Evolutionary conservation across 2,113 vertebrate species (phyloP), one percentile per base, ranked within the genome.

Genomic region (Chelonoidis abingdonii): DNA sequence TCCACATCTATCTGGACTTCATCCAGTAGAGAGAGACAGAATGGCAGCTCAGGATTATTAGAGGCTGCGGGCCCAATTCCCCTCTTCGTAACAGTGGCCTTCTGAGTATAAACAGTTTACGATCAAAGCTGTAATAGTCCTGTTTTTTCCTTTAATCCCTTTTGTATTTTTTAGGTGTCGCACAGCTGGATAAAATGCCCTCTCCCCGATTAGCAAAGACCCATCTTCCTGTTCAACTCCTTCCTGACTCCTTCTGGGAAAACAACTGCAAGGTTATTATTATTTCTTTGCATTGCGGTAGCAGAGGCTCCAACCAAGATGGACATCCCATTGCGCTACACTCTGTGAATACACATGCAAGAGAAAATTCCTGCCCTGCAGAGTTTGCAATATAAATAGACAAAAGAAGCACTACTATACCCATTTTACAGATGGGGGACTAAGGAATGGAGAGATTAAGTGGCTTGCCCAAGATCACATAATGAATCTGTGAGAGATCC

Each of bases 211-310:
- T 99, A 52, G 96, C 99, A 57, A 99, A 99, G 97, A 98, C 98
- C 82, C 99, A 99, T 89, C 93, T 98, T 8, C 97, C 98, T 50
- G 89, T 97, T 93, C 97, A 98, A n/a, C 97, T 99, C 78, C 84
- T 99, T 83, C 99, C 99, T 5, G 96, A 93, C 52, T 98, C 98
- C 10, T 99, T 99, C 91, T 99, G 98, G 98, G 98, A 99, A 92
- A 97, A 98, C 35, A 98, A 98, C 56, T 97, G 98, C 95, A 98
- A 95, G 98, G 99, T 99, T 97, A 89, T 5, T 22, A 88, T 57
- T 10, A 35, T 25, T 79, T 17, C 75, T 11, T 80, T 80, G 24
- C 16, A 57, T 49, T 49, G 14, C 3, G 10, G 44, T 59, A 52
- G 80, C 29, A 53, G 7, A 17, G 21, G 49, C 35, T 81, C 50